A percentile compares a stretch with the other conserved stretches of the same genome.
phyloP scores from a whole-genome alignment of 2,113 vertebrate species.

The Cnemophilus loriae region DNA sequence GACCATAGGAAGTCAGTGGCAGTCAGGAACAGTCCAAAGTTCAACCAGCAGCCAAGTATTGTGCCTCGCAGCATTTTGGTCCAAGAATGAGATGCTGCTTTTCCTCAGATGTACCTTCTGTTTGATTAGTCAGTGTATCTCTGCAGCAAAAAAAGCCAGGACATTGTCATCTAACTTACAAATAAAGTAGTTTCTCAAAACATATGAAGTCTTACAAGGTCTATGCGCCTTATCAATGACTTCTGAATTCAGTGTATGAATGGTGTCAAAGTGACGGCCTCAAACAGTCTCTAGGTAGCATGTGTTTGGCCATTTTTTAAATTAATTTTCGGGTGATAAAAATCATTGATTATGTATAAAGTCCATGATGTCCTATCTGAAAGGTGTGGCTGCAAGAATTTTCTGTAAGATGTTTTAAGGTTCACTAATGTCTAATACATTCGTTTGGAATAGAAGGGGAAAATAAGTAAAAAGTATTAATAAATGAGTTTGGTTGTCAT shows the following conservation, averaged over 20 bases:
- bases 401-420: conserved; percentile 25
- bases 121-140: neutral
- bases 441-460: conserved; percentile 7
- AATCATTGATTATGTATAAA: neutral
- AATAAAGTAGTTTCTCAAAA: neutral
- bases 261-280: neutral
- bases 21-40: neutral
- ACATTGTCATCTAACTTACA: neutral
- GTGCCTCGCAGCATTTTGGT: neutral
- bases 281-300: neutral
- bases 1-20: neutral
- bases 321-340: conserved; percentile 14
- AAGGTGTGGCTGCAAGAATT: neutral
- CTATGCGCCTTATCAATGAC: neutral
- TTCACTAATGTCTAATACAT: conserved; percentile 20
- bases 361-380: neutral
- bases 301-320: neutral
- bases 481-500: conserved; percentile 64
- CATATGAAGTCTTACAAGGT: neutral
- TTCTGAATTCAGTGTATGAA: neutral
- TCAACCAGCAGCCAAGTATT: neutral
- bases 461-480: conserved; percentile 64
- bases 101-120: neutral
- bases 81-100: neutral
- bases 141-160: neutral